These are phyloP conservation scores for Vidua chalybeata DNA, from an alignment of 2,113 vertebrate species.

Conservation along the genomic window DNA sequence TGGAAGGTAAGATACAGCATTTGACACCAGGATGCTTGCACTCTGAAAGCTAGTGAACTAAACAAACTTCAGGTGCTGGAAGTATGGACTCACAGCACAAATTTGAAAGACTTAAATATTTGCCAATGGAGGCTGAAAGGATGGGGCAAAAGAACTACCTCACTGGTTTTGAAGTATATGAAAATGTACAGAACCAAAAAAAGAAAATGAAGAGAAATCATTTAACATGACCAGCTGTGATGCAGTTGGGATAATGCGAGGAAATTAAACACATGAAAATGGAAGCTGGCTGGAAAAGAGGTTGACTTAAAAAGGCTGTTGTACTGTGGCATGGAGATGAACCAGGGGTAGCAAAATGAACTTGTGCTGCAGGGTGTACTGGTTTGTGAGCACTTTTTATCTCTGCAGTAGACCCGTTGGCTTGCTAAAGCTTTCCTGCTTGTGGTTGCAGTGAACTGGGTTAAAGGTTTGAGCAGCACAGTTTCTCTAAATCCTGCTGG, in stretches of 20 bases:
- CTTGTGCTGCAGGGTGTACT: not conserved
- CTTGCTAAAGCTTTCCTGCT: not conserved
- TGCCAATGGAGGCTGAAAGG: not conserved
- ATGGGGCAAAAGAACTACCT: not conserved
- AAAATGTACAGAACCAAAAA: not conserved
- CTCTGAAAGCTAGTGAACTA: not conserved
- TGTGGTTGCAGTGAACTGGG: not conserved
- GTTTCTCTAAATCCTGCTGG: not conserved
- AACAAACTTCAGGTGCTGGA: conserved; percentile 8
- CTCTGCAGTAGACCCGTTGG: not conserved
- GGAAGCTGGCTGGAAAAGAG: not conserved
- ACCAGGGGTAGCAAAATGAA: not conserved
- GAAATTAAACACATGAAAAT: not conserved
- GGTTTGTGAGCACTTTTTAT: not conserved
- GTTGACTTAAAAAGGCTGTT: not conserved
- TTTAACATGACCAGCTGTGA: not conserved
- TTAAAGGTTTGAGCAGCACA: not conserved
- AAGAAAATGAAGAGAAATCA: not conserved
- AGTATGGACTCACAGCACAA: not conserved
- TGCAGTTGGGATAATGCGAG: not conserved
- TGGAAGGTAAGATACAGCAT: conserved; percentile 32
- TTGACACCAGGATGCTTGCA: conserved; percentile 8
- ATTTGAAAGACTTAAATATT: not conserved
- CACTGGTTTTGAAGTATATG: not conserved
- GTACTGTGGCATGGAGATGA: not conserved